Base-by-base conservation (phyloP, 2,888 invertebrate species). In the Euproctis similis region DNA sequence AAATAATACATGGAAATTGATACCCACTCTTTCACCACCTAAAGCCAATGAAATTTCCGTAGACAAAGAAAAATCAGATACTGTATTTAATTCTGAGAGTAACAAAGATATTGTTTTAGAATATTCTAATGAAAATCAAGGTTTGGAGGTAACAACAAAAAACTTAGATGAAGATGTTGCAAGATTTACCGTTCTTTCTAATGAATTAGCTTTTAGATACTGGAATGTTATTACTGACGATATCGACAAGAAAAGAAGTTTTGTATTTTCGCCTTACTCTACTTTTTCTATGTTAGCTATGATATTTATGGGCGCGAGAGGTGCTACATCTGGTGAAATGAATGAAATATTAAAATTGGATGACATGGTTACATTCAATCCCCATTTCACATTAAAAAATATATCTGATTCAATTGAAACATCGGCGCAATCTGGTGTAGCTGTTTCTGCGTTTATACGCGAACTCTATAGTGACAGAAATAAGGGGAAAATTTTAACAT, bases 291-390 rank as follows among this genome's bases (percentile, higher is more conserved):
- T 94, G 75, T 69, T 95, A n/a, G 93, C 94, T 0, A 95, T 95
- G 95, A 90, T 95, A 35, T 95, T 95, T 64, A 86, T 95, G 51
- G 95, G 95, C 0, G 94, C 95, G 0, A 87, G 92, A 43, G 95
- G 95, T 1, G 88, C 92, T 2, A 95, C 95, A 0, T 95, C 95
- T 0, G 94, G 93, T 0, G 94, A 95, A 85, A 94, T 96, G 92
- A 95, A 95, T 59, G 94, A 94, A 55, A 88, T 95, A 7, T 76
- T 95, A 0, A 89, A 90, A 50, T 76, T 95, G 8, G 95, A 95
- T 59, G 94, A 95, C 42, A 93, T 95, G 89, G 91, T 94, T 0
- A 93, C 94, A 0, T 95, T 96, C 55, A 96, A 95, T 69, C 95
- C 95, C 0, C 95, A 96, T 63, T 87, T 94, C 49, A 90, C 94